Conservation (phyloP, 1,140 invertebrate species). For the Temnothorax longispinosus region DNA sequence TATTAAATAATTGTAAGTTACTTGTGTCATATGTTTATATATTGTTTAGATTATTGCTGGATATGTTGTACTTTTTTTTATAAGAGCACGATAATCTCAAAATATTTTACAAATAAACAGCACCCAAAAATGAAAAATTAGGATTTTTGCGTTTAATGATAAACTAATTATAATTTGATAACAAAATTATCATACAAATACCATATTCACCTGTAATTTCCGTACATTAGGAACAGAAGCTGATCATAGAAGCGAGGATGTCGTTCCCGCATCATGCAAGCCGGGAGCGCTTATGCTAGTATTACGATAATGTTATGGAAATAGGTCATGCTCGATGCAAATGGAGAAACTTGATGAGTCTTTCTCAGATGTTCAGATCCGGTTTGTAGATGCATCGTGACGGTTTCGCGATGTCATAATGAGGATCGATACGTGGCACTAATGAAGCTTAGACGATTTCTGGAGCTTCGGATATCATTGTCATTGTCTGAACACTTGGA, state of each 20-base stretch:
- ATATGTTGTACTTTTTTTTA: background rate
- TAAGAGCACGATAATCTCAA: background rate
- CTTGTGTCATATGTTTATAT: background rate
- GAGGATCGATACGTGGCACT: conserved; percentile 24
- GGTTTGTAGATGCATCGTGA: conserved; percentile 52
- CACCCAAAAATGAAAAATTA: background rate
- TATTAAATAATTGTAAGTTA: background rate
- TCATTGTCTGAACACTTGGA: conserved; percentile 75
- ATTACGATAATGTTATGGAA: conserved; percentile 69
- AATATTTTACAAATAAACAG: background rate
- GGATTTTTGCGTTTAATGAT: background rate
- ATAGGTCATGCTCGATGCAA: conserved; percentile 74
- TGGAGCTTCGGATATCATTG: conserved; percentile 53
- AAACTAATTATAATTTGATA: background rate
- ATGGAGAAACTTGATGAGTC: conserved; percentile 73
- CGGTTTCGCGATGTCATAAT: conserved; percentile 32
- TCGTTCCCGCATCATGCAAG: conserved; percentile 9
- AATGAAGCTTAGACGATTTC: conserved; percentile 58
- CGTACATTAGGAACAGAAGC: background rate
- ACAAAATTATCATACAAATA: background rate
- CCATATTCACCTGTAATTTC: conserved; percentile 8
- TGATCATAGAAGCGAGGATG: conserved; percentile 18
- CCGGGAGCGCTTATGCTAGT: conserved; percentile 38
- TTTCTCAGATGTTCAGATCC: conserved; percentile 59
- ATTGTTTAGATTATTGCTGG: too few species aligned